Evolutionary conservation across 2,888 invertebrate species (phyloP).

Genomic region (Eupithecia insigniata): DNA sequence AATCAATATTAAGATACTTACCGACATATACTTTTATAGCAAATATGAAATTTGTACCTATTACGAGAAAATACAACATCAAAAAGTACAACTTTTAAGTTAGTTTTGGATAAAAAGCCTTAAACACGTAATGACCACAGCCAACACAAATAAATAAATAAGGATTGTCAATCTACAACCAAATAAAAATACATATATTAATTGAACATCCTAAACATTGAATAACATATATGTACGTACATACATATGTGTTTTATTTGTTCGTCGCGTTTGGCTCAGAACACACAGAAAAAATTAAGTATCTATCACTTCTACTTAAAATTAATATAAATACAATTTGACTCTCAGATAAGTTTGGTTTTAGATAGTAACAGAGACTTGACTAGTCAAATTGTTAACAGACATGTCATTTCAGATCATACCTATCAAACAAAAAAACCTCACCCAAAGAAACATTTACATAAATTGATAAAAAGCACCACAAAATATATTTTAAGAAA

Average conservation of each 20-base stretch:
- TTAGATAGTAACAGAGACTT: slow-evolving; percentile 17
- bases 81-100: neutral
- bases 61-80: neutral
- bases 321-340: slow-evolving; percentile 13
- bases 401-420: slow-evolving; percentile 16
- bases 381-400: slow-evolving; percentile 35
- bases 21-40: neutral
- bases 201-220: neutral
- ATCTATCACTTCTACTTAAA: neutral
- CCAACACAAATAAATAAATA: slow-evolving; percentile 21
- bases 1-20: neutral
- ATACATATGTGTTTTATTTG: neutral
- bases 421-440: neutral
- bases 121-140: slow-evolving; percentile 20
- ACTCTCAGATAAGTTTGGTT: slow-evolving; percentile 19
- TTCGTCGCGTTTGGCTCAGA: slow-evolving; percentile 18
- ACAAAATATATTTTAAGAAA: slow-evolving; percentile 9
- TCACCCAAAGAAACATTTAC: neutral
- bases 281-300: slow-evolving; percentile 1
- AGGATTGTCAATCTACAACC: neutral
- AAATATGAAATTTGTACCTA: neutral
- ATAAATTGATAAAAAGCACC: slow-evolving; percentile 20
- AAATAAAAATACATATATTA: slow-evolving; percentile 1
- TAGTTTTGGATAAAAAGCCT: slow-evolving; percentile 19
- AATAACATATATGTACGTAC: too few species aligned